phyloP scores from a whole-genome alignment of 2,797 vertebrate genomes.

The Pipistrellus pipistrellus region DNA sequence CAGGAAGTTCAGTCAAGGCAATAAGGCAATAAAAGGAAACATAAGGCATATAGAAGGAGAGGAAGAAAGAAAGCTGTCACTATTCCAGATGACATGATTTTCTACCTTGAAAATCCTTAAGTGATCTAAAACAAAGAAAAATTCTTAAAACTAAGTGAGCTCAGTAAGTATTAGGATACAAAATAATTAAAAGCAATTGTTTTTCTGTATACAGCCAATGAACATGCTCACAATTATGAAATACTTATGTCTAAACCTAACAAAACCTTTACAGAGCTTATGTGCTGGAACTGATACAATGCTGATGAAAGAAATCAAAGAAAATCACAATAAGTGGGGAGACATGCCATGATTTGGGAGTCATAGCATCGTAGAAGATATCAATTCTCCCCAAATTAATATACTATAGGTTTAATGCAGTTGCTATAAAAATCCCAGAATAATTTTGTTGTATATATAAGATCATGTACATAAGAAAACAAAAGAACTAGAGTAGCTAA shows the following conservation, averaged over 20 bases:
- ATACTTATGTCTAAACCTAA: not conserved
- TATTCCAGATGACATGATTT: slow-evolving; percentile 9
- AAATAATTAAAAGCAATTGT: not conserved
- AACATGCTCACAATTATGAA: not conserved
- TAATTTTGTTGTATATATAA: not conserved
- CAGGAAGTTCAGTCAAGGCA: not conserved
- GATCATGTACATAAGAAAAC: not conserved
- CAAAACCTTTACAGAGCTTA: not conserved
- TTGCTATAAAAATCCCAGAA: not conserved
- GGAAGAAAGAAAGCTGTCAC: slow-evolving; percentile 27
- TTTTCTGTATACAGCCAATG: not conserved
- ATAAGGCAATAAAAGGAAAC: slow-evolving; percentile 20
- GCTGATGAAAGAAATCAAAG: not conserved
- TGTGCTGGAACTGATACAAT: not conserved
- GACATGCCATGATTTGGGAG: not conserved
- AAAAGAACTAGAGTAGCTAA: not conserved
- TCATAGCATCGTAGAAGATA: not conserved
- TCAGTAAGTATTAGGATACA: not conserved
- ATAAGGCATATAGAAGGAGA: not conserved
- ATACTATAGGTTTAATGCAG: not conserved
- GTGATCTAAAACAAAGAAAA: not conserved
- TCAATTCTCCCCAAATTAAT: not conserved
- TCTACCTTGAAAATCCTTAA: slow-evolving; percentile 21
- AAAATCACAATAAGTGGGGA: not conserved
- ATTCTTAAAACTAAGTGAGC: not conserved